Evolutionary conservation across 2,888 invertebrate species (phyloP).

Genomic region (Caenorhabditis wallacei): DNA sequence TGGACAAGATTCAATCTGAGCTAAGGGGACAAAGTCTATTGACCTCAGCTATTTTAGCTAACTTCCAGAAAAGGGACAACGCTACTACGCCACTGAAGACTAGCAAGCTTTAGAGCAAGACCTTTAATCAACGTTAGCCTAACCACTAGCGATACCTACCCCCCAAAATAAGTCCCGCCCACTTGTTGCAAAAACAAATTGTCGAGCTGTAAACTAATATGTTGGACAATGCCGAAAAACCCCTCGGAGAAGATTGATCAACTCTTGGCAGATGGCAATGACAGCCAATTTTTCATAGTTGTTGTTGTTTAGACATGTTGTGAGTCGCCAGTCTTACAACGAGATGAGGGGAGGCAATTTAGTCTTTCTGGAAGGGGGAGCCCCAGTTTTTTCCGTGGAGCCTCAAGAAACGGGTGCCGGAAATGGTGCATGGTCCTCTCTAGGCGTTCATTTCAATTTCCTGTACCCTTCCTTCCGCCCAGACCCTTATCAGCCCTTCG

Average conservation of each 20-base stretch:
- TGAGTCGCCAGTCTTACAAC: background rate
- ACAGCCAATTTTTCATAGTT: constrained; percentile 61
- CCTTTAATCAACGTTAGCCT: too few species aligned
- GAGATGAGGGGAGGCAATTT: too few species aligned
- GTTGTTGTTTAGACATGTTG: constrained; percentile 31
- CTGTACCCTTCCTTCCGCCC: background rate
- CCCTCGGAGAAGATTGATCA: constrained; percentile 31
- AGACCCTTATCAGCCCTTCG: constrained; percentile 9
- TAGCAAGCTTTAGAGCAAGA: too few species aligned
- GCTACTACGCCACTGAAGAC: too few species aligned
- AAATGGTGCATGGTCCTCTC: background rate
- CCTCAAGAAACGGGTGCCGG: background rate
- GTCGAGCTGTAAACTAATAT: constrained; percentile 11
- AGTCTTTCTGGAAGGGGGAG: background rate
- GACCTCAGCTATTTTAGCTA: too few species aligned
- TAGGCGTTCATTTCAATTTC: constrained; percentile 15
- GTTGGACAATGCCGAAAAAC: background rate
- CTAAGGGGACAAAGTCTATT: too few species aligned
- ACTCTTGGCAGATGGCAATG: constrained; percentile 9
- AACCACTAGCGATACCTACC: too few species aligned
- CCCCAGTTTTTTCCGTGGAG: background rate
- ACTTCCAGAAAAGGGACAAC: too few species aligned
- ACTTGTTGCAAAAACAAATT: background rate
- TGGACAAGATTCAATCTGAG: too few species aligned
- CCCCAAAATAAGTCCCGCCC: background rate